Conservation (phyloP, 2,113 vertebrate genomes). For the Strix uralensis region DNA sequence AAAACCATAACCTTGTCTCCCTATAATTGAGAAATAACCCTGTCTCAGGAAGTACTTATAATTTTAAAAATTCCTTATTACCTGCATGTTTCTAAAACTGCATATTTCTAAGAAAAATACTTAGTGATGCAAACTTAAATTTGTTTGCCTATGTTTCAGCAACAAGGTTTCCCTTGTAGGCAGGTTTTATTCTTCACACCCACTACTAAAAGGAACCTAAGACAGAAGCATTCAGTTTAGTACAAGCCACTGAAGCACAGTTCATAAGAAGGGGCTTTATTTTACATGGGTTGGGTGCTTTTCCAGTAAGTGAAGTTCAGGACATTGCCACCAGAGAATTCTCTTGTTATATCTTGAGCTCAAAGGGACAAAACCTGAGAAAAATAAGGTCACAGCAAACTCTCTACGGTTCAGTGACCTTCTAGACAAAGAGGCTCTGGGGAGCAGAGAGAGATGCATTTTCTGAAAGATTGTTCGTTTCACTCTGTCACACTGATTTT, state of each 20-base stretch:
- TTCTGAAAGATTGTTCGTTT: slow-evolving; percentile 8
- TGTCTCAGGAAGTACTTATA: background rate
- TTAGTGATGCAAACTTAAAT: background rate
- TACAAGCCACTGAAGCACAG: background rate
- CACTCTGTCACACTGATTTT: slow-evolving; percentile 19
- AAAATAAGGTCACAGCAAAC: slow-evolving; percentile 49
- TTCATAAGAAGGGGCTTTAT: background rate
- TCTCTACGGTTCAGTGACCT: background rate
- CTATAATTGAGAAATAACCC: background rate
- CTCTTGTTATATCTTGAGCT: slow-evolving; percentile 19
- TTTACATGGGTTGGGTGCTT: background rate
- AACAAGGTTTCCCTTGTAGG: background rate
- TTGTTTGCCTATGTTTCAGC: background rate
- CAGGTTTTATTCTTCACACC: background rate
- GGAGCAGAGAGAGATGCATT: background rate
- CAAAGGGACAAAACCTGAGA: slow-evolving; percentile 31
- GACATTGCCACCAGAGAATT: slow-evolving; percentile 4
- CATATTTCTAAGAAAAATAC: background rate
- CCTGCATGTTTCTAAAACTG: background rate
- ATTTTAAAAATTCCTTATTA: background rate
- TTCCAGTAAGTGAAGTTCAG: slow-evolving; percentile 25
- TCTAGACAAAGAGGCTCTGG: slow-evolving; percentile 4
- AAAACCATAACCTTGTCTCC: background rate
- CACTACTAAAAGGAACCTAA: background rate
- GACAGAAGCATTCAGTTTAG: background rate